These are phyloP conservation scores for Glandiceps talaboti DNA, from an alignment of 53 echinoderm and acorn worm genomes.

Conservation along the genomic window DNA sequence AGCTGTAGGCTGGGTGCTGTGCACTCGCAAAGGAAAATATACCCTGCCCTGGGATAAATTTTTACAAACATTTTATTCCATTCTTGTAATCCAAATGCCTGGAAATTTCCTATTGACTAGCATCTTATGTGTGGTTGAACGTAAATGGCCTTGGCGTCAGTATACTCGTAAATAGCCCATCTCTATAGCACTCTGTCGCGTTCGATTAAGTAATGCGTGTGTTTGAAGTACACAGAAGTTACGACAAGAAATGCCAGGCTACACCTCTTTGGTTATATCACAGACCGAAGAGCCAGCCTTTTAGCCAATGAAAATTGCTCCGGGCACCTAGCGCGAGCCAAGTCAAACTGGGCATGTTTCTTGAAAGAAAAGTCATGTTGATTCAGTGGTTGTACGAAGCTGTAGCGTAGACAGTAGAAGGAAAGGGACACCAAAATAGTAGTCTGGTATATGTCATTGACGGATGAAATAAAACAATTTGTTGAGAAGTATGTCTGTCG, in stretches of 20 bases:
- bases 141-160: slow-evolving; percentile 1
- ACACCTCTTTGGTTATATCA: background rate
- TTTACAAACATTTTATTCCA: too few relatives aligned
- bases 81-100: too few relatives aligned
- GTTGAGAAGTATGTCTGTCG: too few relatives aligned
- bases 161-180: background rate
- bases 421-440: too few relatives aligned
- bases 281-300: background rate
- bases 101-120: background rate
- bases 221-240: background rate
- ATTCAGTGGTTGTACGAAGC: background rate
- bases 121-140: background rate
- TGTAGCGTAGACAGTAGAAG: too few relatives aligned
- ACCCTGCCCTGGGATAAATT: too few relatives aligned
- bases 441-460: too few relatives aligned
- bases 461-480: too few relatives aligned
- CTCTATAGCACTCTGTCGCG: background rate
- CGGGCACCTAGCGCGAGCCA: background rate
- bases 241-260: background rate
- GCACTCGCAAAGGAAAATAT: too few relatives aligned
- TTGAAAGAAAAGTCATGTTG: background rate
- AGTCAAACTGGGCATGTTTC: background rate
- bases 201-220: background rate
- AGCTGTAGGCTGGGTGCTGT: too few relatives aligned
- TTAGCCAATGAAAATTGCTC: background rate